These are phyloP conservation scores for Suncus etruscus DNA, from an alignment of 2,113 vertebrate genomes.

Conservation along the genomic window DNA sequence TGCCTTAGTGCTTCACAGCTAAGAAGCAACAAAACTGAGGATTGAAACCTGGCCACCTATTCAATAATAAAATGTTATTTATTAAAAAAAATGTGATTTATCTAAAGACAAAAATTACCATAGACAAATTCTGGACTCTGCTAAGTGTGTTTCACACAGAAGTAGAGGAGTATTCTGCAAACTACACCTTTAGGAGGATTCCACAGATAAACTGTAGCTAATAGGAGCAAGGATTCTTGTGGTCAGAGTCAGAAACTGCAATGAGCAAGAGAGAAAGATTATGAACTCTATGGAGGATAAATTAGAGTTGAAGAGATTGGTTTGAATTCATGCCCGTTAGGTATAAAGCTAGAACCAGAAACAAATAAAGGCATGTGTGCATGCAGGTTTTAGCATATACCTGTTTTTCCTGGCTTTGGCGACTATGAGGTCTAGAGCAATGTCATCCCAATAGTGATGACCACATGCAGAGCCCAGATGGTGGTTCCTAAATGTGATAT, in stretches of 20 bases:
- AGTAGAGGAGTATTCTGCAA: neutral
- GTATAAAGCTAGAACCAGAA: neutral
- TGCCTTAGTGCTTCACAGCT: neutral
- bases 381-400: neutral
- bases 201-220: neutral
- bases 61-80: neutral
- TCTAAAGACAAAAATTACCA: slow-evolving; percentile 1
- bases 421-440: neutral
- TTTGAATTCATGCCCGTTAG: neutral
- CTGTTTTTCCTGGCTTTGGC: neutral
- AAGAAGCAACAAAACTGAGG: neutral
- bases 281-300: neutral
- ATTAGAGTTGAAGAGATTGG: neutral
- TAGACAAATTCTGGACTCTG: neutral
- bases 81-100: neutral
- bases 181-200: neutral
- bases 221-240: neutral
- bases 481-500: neutral
- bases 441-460: neutral
- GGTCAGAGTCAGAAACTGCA: neutral
- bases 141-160: neutral
- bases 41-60: slow-evolving; percentile 16
- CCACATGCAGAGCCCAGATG: neutral
- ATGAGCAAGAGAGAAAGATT: neutral
- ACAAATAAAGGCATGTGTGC: neutral